Percentiles rank a stretch among this genome's conserved stretches.
phyloP scores from a whole-genome alignment of 1,140 invertebrate species.

The Reticulitermes speratus region DNA sequence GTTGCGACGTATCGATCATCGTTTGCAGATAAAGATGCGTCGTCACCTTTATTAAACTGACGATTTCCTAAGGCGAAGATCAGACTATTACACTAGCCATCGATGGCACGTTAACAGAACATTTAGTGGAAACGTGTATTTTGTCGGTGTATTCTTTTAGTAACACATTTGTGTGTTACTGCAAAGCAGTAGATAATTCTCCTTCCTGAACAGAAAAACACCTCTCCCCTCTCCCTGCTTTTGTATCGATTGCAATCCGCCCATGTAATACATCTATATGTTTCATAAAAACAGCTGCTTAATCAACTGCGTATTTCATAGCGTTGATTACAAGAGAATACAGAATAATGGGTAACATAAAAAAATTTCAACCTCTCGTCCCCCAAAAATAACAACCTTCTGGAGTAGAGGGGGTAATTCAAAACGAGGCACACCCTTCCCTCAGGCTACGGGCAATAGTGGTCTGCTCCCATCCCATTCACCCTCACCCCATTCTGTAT shows the following conservation, averaged over 20 bases:
- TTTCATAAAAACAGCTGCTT: not conserved
- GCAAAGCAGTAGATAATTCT: not conserved
- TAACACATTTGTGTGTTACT: not conserved
- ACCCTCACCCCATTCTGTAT: not conserved
- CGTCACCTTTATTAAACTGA: too few relatives aligned
- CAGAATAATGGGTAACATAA: not conserved
- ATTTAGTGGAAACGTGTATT: too few relatives aligned
- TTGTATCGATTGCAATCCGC: not conserved
- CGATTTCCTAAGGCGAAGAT: too few relatives aligned
- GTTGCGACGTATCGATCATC: too few relatives aligned
- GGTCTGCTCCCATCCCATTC: not conserved
- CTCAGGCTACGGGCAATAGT: not conserved
- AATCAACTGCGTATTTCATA: conserved; percentile 1
- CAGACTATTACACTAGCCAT: too few relatives aligned
- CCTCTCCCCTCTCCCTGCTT: not conserved
- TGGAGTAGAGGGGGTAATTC: not conserved
- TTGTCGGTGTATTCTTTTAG: too few relatives aligned
- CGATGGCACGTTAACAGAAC: too few relatives aligned
- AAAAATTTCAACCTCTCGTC: not conserved
- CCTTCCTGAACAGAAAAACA: not conserved
- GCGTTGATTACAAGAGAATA: conserved; percentile 16
- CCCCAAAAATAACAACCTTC: not conserved
- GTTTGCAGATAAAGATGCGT: too few relatives aligned
- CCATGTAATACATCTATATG: not conserved
- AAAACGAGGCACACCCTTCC: conserved; percentile 1